Base-by-base conservation (phyloP, 2,797 vertebrate species). In the Luscinia megarhynchos region DNA sequence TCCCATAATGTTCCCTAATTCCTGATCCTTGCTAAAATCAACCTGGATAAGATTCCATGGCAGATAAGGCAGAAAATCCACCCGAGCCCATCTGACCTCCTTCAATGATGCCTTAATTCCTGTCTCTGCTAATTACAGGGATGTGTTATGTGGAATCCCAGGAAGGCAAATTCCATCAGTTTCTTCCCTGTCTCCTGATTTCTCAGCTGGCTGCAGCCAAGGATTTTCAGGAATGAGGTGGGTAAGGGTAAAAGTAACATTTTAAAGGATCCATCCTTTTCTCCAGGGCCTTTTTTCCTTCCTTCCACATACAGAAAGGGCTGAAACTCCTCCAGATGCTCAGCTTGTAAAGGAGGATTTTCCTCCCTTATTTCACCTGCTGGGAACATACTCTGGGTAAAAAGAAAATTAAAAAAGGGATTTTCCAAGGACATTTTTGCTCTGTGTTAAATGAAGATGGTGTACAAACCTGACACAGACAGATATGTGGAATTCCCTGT, bases 31-130 rank as follows among this genome's bases (percentile, higher is more conserved):
- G 81, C 50, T 92, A 54, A 63, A 77, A 89, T 80, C 90, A 77
- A 4, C 63, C 59, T 34, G 87, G 61, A 61, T 89, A 22, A 84
- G 92, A 93, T 94, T 90, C 78, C 54, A 11, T 0, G 16, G 14
- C 84, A 96, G 86, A 90, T 77, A 85, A 80, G 48, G 90, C 26
- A 11, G 92, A 93, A 94, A 95, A 93, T 84, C 70, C 88, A 34
- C 15, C 9, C 18, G 3, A 76, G 73, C 29, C 24, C 18, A 0
- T 36, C 11, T 46, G 70, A 84, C 68, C 77, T 77, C 54, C 8
- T 87, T 48, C 77, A 95, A 77, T 1, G n/a, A 91, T 58, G 30
- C 61, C 64, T 83, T 77, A 46, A 92, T 51, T 80, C 61, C 58
- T 77, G 24, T 77, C 78, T 80, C 84, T 80, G 34, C 43, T 84